Conservation (phyloP, 2,113 vertebrate genomes). For the Tiliqua scincoides region DNA sequence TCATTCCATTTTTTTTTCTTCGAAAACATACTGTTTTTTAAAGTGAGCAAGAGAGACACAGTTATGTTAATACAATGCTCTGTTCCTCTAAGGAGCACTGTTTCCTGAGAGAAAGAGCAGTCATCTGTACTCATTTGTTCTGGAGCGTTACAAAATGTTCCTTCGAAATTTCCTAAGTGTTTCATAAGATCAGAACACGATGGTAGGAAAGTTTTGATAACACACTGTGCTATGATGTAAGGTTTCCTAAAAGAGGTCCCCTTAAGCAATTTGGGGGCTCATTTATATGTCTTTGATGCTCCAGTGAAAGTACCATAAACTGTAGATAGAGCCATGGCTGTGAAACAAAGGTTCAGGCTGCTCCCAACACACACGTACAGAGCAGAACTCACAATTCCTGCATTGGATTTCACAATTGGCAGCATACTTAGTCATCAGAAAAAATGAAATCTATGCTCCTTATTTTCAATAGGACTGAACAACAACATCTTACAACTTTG, state of each 20-base stretch:
- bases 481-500: background rate
- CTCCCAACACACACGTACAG: background rate
- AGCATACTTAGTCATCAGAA: background rate
- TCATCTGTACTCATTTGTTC: background rate
- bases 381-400: background rate
- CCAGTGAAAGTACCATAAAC: background rate
- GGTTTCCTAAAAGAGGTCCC: slow-evolving; percentile 26
- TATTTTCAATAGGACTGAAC: too few species aligned
- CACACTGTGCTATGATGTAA: slow-evolving; percentile 38
- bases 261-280: slow-evolving; percentile 30
- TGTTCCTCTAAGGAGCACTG: slow-evolving; percentile 45
- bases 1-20: background rate
- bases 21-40: slow-evolving; percentile 1
- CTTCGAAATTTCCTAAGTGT: slow-evolving; percentile 10
- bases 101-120: slow-evolving; percentile 19
- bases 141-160: slow-evolving; percentile 9
- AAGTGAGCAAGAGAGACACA: background rate
- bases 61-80: slow-evolving; percentile 32
- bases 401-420: background rate
- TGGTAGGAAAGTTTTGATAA: background rate
- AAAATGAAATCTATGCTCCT: too few species aligned
- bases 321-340: too few species aligned
- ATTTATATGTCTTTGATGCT: slow-evolving; percentile 32
- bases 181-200: slow-evolving; percentile 40
- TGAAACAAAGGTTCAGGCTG: background rate